A percentile compares a stretch with the other conserved stretches of the same genome.
Conservation (phyloP, 2,888 invertebrate genomes). For the Nymphalis polychloros region DNA sequence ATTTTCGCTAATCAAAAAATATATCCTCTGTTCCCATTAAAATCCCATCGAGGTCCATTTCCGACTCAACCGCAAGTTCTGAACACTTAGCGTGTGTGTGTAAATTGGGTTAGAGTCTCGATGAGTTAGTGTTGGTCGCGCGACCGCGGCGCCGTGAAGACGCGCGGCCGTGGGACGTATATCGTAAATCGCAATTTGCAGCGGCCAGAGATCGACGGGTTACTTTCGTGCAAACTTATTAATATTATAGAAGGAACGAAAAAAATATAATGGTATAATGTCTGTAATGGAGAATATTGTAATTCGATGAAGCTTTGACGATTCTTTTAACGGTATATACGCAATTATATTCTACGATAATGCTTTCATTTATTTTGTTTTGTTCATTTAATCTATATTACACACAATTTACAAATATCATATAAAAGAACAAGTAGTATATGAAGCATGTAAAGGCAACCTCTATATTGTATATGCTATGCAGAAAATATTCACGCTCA, state of each 20-base stretch:
- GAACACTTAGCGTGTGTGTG: slow-evolving; percentile 28
- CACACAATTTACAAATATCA: no score
- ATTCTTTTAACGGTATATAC: no score
- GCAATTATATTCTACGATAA: no score
- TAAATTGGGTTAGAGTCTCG: slow-evolving; percentile 23
- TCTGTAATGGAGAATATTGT: no score
- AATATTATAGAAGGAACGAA: slow-evolving; percentile 3
- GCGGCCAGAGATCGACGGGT: slow-evolving; percentile 30
- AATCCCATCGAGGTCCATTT: slow-evolving; percentile 15
- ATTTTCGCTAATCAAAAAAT: slow-evolving; percentile 31
- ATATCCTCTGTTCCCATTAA: slow-evolving; percentile 22
- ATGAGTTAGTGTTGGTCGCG: slow-evolving; percentile 25
- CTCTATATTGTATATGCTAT: no score
- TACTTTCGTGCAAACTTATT: neutral
- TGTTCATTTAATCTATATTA: no score
- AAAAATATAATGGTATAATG: neutral
- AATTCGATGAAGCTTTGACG: no score
- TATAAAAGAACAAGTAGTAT: no score
- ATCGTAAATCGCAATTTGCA: slow-evolving; percentile 40
- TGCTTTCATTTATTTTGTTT: no score
- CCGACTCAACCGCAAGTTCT: slow-evolving; percentile 23
- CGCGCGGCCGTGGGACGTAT: slow-evolving; percentile 39
- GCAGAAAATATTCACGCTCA: no score
- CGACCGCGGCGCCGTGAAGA: slow-evolving; percentile 41
- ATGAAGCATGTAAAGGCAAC: no score